Base-by-base conservation (phyloP, 2,113 vertebrate genomes). In the Cebidichthys violaceus region DNA sequence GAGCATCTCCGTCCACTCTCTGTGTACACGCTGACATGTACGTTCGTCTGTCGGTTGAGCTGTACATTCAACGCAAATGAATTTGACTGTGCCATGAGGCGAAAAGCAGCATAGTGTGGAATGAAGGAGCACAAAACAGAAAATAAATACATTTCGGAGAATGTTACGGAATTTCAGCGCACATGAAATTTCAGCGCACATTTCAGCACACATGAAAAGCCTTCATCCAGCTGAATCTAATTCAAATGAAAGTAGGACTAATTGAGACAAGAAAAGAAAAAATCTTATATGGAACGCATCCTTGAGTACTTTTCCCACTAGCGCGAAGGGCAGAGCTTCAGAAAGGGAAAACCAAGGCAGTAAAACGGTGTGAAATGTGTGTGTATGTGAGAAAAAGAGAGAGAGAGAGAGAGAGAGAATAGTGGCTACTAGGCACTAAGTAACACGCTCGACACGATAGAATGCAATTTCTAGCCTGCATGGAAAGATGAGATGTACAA, bases 221-320 rank as follows among this genome's bases (percentile, higher is more conserved):
- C 24, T 74, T 6, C 55, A 71, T 81, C 9, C 72, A 72, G 60
- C 47, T 62, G 31, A 66, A 55, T 73, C 41, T 22, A 59, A 69
- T 64, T 50, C 27, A 74, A 78, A 61, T 57, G 5, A 31, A 61
- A 79, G 27, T 43, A 43, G 20, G 39, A 37, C 39, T 71, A 17
- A 77, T 20, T 68, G 20, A 14, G 69, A 65, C 29, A 59, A 57
- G 15, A 68, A 45, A 43, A 37, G 14, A 22, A 50, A 70, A 22
- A 22, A n/a, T n/a, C n/a, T 0, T 1, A 71, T 55, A 6, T 2
- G 41, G 18, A 70, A 75, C 0, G 54, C 59, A 31, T 75, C 31
- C 52, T 18, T 84, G 35, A 59, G 37, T 55, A 61, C 27, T 59
- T 68, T 73, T 45, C 54, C 27, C 67, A 27, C 57, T 15, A 45